Evolutionary conservation across 2,113 vertebrate species (phyloP).

Genomic region (Odobenus rosmarus): DNA sequence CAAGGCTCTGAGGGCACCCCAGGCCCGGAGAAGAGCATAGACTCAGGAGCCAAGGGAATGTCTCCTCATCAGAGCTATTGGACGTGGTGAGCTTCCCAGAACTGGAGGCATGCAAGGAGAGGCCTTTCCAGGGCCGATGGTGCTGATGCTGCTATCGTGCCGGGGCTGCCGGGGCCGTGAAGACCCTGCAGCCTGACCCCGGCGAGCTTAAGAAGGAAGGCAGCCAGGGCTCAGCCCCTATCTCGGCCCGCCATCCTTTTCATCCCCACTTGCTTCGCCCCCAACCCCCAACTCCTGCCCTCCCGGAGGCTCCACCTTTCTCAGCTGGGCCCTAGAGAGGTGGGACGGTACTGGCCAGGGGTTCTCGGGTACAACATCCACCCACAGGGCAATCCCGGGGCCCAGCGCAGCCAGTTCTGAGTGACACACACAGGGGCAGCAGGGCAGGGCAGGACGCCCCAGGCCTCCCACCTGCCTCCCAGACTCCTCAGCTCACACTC

Average conservation of each 20-base stretch:
- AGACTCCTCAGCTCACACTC: not conserved
- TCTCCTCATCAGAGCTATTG: not conserved
- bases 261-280: not conserved
- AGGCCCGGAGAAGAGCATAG: not conserved
- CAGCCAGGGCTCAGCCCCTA: not conserved
- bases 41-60: not conserved
- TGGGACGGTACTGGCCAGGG: not conserved
- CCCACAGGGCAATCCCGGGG: not conserved
- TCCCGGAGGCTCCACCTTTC: not conserved
- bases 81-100: not conserved
- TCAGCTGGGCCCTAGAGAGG: not conserved
- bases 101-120: not conserved
- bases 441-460: not conserved
- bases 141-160: not conserved
- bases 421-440: not conserved
- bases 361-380: rapidly evolving
- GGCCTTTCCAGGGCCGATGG: not conserved
- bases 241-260: too few relatives aligned
- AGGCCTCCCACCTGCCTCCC: not conserved
- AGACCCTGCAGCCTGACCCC: not conserved
- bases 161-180: not conserved
- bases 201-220: not conserved
- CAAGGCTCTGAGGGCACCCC: not conserved
- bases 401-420: not conserved
- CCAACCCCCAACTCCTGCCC: not conserved